phyloP scores from a whole-genome alignment of 2,113 vertebrate species.

The Tupaia tana region DNA sequence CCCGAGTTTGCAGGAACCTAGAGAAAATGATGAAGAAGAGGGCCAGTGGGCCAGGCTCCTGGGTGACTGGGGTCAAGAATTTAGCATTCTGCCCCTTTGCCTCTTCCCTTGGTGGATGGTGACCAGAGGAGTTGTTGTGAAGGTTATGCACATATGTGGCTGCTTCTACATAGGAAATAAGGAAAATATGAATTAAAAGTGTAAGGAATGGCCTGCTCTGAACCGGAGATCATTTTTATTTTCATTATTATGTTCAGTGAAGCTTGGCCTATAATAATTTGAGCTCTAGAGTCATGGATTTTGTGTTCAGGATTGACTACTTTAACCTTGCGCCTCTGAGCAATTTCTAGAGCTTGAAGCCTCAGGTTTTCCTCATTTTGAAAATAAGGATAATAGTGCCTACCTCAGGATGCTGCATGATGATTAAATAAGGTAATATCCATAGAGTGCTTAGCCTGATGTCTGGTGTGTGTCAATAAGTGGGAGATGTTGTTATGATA shows the following conservation, averaged over 20 bases:
- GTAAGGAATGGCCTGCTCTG: not conserved
- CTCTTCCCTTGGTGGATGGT: not conserved
- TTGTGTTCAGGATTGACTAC: not conserved
- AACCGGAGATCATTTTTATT: not conserved
- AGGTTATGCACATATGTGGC: not conserved
- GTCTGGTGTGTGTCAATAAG: not conserved
- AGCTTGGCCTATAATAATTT: not conserved
- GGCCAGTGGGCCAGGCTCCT: not conserved
- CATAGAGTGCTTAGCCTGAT: not conserved
- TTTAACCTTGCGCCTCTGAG: not conserved
- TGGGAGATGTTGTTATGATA: not conserved
- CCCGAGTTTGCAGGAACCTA: not conserved
- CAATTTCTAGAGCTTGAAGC: not conserved
- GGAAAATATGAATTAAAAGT: not conserved
- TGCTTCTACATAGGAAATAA: not conserved
- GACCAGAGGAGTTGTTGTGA: not conserved
- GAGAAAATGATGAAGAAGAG: not conserved
- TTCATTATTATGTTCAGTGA: not conserved
- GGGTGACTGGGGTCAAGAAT: not conserved
- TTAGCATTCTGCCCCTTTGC: not conserved
- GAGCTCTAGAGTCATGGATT: constrained; percentile 17
- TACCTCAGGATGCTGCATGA: not conserved
- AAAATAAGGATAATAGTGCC: not conserved
- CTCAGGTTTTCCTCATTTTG: not conserved
- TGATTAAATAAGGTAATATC: not conserved